Evolutionary conservation across 2,888 invertebrate species (phyloP).

Genomic region (Bimastos eiseni): DNA sequence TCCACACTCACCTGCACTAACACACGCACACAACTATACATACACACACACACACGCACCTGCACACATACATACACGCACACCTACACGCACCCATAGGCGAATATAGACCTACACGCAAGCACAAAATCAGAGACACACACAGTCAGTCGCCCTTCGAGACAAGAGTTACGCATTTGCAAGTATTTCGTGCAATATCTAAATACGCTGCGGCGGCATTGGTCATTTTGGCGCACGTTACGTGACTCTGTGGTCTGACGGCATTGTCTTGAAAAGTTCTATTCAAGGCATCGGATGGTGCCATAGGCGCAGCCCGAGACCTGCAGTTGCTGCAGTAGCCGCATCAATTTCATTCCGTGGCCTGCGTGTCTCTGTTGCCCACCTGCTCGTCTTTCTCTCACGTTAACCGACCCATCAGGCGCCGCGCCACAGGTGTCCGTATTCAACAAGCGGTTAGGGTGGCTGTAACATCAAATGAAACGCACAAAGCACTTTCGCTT

Average conservation of each 20-base stretch:
- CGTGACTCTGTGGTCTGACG: neutral
- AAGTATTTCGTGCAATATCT: neutral
- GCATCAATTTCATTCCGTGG: neutral
- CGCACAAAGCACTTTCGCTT: slow-evolving; percentile 13
- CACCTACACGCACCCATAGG: neutral
- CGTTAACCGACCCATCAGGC: neutral
- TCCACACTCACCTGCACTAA: too few relatives aligned
- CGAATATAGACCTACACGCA: neutral
- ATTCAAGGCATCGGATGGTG: neutral
- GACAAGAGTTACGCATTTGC: neutral
- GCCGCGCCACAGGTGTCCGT: neutral
- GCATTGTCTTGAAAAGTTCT: slow-evolving; percentile 8
- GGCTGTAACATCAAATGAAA: neutral
- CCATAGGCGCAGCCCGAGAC: neutral
- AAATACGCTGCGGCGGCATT: neutral
- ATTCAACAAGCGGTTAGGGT: neutral
- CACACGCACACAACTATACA: too few relatives aligned
- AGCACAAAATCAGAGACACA: neutral
- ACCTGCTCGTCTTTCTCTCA: slow-evolving; percentile 15
- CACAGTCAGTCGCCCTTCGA: neutral
- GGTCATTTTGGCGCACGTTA: neutral
- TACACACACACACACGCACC: too few relatives aligned
- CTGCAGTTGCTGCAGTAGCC: neutral
- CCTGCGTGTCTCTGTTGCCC: neutral
- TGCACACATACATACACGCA: neutral